Percentiles rank a stretch among this genome's conserved stretches.
phyloP scores from a whole-genome alignment of 2,888 invertebrate species.

The Tipula vernalis region DNA sequence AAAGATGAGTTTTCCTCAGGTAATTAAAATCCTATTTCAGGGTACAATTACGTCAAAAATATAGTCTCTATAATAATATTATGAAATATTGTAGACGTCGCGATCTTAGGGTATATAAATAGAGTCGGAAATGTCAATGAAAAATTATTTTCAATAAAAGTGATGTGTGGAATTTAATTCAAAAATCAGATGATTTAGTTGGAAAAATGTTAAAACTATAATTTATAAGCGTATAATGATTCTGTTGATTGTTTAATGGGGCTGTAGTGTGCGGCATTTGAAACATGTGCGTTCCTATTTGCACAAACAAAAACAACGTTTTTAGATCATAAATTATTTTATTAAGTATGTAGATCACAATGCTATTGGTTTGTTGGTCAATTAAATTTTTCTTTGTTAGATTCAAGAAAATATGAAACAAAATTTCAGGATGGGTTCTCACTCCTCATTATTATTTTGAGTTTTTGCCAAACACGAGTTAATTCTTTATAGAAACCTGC shows the following conservation, averaged over 20 bases:
- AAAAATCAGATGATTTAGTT: not conserved
- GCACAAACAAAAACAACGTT: not conserved
- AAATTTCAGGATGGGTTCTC: no score
- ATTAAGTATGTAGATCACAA: not conserved
- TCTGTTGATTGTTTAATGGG: not conserved
- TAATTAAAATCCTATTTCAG: not conserved
- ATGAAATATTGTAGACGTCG: not conserved
- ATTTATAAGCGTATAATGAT: not conserved
- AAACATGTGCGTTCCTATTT: not conserved
- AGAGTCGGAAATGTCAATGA: not conserved
- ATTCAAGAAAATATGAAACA: no score
- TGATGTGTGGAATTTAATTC: not conserved
- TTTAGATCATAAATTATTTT: not conserved
- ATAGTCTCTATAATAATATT: not conserved
- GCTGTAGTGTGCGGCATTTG: not conserved
- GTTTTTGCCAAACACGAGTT: no score
- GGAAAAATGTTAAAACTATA: not conserved
- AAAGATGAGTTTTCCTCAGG: not conserved
- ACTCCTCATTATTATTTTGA: no score
- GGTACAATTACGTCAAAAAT: not conserved
- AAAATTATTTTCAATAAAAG: not conserved
- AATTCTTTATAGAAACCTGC: no score
- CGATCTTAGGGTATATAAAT: not conserved
- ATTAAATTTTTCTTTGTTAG: no score
- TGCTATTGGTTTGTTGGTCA: no score